Evolutionary conservation across 2,888 invertebrate species (phyloP).

Genomic region (Syritta pipiens): DNA sequence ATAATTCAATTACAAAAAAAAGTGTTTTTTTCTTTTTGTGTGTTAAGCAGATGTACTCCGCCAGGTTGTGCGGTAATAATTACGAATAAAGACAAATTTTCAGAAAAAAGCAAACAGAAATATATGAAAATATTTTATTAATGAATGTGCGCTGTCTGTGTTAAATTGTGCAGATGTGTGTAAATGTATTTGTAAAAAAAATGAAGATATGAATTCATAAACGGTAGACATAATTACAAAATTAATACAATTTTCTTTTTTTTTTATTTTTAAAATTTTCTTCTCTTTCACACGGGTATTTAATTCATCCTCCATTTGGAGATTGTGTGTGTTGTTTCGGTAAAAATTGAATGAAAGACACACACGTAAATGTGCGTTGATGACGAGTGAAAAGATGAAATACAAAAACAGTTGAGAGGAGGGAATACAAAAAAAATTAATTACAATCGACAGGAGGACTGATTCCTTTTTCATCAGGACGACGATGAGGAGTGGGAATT

Average conservation of each 20-base stretch:
- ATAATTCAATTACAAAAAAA: constrained; percentile 18
- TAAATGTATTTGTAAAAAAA: too few species aligned
- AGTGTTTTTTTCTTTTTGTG: not conserved
- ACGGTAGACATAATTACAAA: constrained; percentile 44
- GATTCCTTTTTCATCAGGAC: constrained; percentile 8
- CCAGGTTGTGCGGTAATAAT: too few species aligned
- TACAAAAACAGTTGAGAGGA: not conserved
- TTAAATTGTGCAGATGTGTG: not conserved
- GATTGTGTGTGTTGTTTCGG: too few species aligned
- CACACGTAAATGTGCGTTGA: not conserved
- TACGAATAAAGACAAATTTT: not conserved
- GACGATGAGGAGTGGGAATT: not conserved
- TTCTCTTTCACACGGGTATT: not conserved
- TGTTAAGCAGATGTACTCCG: not conserved
- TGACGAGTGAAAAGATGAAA: not conserved
- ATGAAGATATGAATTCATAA: constrained; percentile 20
- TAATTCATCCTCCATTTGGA: not conserved
- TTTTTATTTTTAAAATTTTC: not conserved
- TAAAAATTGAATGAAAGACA: not conserved
- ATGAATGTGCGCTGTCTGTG: constrained; percentile 20
- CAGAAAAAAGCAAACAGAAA: not conserved
- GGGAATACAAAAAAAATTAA: constrained; percentile 20
- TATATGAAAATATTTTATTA: not conserved
- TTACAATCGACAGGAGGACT: constrained; percentile 55
- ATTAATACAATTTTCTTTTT: not conserved